Evolutionary conservation across 2,888 invertebrate genomes (phyloP), one percentile per base, ranked within the genome.

Genomic region (Dynastes grantii): DNA sequence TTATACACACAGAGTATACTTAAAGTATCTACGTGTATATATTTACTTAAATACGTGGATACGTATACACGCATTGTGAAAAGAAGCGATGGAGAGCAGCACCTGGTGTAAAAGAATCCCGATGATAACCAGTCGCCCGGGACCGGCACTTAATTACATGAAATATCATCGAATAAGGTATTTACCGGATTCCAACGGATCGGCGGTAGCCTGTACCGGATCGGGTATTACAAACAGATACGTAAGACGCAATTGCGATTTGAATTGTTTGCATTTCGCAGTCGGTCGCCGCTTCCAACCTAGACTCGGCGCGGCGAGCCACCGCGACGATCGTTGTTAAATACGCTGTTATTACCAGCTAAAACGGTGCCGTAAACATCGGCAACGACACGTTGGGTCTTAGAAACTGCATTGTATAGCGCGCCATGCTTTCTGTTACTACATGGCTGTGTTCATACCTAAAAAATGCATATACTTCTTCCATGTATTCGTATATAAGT

Each of bases 201-300:
- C 79, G 55, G 80, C 79, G 79, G 78, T 80, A 80, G 78, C 76
- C 37, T 53, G 53, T 16, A 27, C 51, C 78, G 45, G 79, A 77
- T 78, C 79, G 79, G 22, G 58, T 73, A 73, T 73, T 73, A 73
- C 58, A 55, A 37, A 55, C 40, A 79, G 81, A 67, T 80, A 82
- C 80, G 82, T 82, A 84, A 84, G 71, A 84, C 82, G 84, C 83
- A 80, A 84, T 82, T 84, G 84, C 83, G 83, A 83, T 84, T 83
- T 82, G 82, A 83, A 84, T 84, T 84, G 84, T 84, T 84, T 84
- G 83, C 84, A 84, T 84, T 84, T 84, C 81, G 82, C 81, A 75
- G 81, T 79, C 81, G 79, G 78, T 81, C 79, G 76, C 45, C 79
- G 70, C 55, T 22, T 3, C 55, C 22, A 22, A 5, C 55, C 8